A percentile compares a stretch with the other conserved stretches of the same genome.
These are phyloP conservation scores for Panzeria rudis DNA, from an alignment of 2,888 invertebrate genomes.

Conservation along the genomic window DNA sequence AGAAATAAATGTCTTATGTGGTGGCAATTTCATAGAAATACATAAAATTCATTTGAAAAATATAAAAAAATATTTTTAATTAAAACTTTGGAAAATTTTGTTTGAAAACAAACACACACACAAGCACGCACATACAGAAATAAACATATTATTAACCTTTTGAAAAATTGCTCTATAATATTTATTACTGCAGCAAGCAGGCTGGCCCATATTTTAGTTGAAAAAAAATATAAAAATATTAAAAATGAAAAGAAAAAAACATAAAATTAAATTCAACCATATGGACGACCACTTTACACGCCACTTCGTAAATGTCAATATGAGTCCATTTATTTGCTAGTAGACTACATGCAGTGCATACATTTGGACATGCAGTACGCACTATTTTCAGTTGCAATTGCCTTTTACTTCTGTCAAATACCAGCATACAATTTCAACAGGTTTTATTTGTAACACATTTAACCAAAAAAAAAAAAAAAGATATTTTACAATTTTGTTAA, in stretches of 20 bases:
- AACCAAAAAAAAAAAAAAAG: slow-evolving; percentile 18
- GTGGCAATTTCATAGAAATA: slow-evolving; percentile 5
- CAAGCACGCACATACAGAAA: neutral
- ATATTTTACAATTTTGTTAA: slow-evolving; percentile 11
- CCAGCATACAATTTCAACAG: slow-evolving; percentile 53
- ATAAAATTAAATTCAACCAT: slow-evolving; percentile 52
- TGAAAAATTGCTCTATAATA: slow-evolving; percentile 18
- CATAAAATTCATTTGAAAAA: neutral
- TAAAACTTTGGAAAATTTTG: slow-evolving; percentile 27
- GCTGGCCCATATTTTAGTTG: slow-evolving; percentile 53
- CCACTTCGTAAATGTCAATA: slow-evolving; percentile 63
- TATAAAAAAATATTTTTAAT: slow-evolving; percentile 13
- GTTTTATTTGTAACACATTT: slow-evolving; percentile 55
- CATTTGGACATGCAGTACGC: slow-evolving; percentile 44
- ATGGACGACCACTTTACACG: slow-evolving; percentile 42
- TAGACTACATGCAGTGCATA: slow-evolving; percentile 18
- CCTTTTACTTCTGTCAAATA: slow-evolving; percentile 65
- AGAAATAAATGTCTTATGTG: neutral
- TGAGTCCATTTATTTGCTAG: slow-evolving; percentile 40
- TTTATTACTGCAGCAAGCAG: slow-evolving; percentile 31
- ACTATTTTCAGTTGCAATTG: slow-evolving; percentile 49
- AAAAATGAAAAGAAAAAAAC: slow-evolving; percentile 12
- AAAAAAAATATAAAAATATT: neutral
- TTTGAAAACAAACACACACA: neutral
- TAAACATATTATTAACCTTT: slow-evolving; percentile 46